Base-by-base conservation (phyloP, 1,140 invertebrate species). In the Nephila pilipes region DNA sequence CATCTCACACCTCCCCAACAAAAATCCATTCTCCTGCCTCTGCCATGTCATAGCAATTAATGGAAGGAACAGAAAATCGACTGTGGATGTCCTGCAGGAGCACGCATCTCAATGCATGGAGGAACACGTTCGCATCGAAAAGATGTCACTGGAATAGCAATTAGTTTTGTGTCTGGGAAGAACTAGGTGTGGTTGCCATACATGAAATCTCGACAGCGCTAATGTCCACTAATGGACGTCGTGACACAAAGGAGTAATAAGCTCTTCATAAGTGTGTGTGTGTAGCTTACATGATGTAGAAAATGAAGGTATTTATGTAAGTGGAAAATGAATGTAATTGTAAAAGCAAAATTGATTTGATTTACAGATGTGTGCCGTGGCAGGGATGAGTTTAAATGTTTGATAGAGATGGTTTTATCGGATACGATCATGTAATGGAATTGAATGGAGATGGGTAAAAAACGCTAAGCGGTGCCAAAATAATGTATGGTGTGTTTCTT, bases 171-270 rank as follows among this genome's bases (percentile, higher is more conserved):
- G 81, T 83, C 38, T 83, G 81, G 81, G 38, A 57, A 38, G 46
- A 57, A n/a, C 46, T 57, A 75, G 69, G 69, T 75, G 69, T 75
- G 69, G 69, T 75, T 75, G 38, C 25, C 20, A 25, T 14, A 25
- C 38, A 3, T 20, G 46, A n/a, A 83, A 55, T 55, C 46, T 54
- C 38, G 46, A 25, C 38, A 55, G 46, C 54, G 81, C 25, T 83
- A 83, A 83, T 83, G 81, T 55, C 54, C 81, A n/a, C 46, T 83
- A 83, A 83, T 83, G 81, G 81, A 83, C 81, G 3, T 22, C 46
- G 20, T 83, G 81, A 83, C 81, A 83, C n/a, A 57, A 55, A 55
- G 4, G 38, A 32, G 81, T 32, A 75, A 75, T 36, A 36, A 36
- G 69, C 63, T 25, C 63, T 69, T 32, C 63, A 69, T 69, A 69